Evolutionary conservation across 1,140 invertebrate species (phyloP).

Genomic region (Drosophila prosaltans): DNA sequence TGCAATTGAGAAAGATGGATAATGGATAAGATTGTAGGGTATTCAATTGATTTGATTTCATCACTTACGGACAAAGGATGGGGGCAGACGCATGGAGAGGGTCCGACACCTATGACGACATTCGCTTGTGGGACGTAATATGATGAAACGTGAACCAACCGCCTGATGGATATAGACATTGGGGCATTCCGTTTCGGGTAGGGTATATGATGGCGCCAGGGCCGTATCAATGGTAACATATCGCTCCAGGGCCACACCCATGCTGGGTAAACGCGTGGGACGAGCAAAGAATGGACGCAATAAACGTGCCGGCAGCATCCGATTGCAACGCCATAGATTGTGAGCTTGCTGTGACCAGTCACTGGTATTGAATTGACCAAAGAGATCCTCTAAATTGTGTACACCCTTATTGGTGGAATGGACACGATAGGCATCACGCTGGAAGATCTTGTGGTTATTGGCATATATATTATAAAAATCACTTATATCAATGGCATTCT

Average conservation of each 20-base stretch:
- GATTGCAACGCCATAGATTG: constrained; percentile 86
- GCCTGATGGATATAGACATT: constrained; percentile 88
- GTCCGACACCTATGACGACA: constrained; percentile 86
- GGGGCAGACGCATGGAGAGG: constrained; percentile 86
- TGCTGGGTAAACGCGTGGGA: constrained; percentile 83
- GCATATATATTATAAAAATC: constrained; percentile 84
- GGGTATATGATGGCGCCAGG: constrained; percentile 84
- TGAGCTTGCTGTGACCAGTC: constrained; percentile 53
- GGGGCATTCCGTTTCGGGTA: constrained; percentile 89
- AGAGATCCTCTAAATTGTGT: constrained; percentile 79
- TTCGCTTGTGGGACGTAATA: constrained; percentile 87
- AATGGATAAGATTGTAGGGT: no score
- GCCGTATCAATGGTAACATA: constrained; percentile 88
- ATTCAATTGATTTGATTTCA: not conserved
- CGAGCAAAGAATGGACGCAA: constrained; percentile 86
- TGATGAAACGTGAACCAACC: constrained; percentile 86
- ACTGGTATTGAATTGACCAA: constrained; percentile 72
- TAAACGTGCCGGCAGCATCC: constrained; percentile 86
- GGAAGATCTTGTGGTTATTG: constrained; percentile 83
- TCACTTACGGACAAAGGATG: constrained; percentile 87
- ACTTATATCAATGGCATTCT: constrained; percentile 76
- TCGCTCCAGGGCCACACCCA: constrained; percentile 86
- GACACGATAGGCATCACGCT: constrained; percentile 84
- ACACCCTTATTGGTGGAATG: constrained; percentile 83
- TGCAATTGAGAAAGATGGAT: constrained; percentile 79